Conservation (phyloP, 2,113 vertebrate species). For the Mastomys natalensis region DNA sequence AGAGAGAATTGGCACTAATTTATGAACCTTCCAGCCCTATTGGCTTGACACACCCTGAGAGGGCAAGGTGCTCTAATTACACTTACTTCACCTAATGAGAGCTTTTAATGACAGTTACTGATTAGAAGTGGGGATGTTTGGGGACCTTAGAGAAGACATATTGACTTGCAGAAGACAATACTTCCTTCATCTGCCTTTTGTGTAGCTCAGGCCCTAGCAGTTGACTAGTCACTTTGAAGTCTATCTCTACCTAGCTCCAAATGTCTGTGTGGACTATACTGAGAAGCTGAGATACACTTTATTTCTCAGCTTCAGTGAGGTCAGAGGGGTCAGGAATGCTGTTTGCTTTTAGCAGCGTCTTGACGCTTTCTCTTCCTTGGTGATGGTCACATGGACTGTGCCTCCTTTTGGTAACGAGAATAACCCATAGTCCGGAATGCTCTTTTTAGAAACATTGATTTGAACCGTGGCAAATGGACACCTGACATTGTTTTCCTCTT, state of each 20-base stretch:
- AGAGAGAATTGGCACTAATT: slow-evolving; percentile 87
- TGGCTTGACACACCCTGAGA: slow-evolving; percentile 77
- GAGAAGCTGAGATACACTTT: slow-evolving; percentile 40
- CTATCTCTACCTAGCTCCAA: slow-evolving; percentile 37
- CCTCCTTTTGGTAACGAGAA: slow-evolving; percentile 79
- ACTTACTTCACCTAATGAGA: slow-evolving; percentile 85
- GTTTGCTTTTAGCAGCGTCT: slow-evolving; percentile 78
- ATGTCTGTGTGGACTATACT: neutral
- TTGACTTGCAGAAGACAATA: slow-evolving; percentile 80
- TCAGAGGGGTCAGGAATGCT: slow-evolving; percentile 1
- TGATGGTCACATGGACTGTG: slow-evolving; percentile 47
- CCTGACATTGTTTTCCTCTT: slow-evolving; percentile 81
- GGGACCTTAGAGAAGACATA: slow-evolving; percentile 85
- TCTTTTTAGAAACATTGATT: slow-evolving; percentile 79
- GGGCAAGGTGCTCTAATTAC: slow-evolving; percentile 86
- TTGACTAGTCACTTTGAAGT: slow-evolving; percentile 33
- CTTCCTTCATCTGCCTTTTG: slow-evolving; percentile 73
- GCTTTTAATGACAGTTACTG: slow-evolving; percentile 88
- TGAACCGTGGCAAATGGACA: slow-evolving; percentile 65
- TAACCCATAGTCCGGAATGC: slow-evolving; percentile 47
- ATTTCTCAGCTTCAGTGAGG: slow-evolving; percentile 72
- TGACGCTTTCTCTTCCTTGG: slow-evolving; percentile 64
- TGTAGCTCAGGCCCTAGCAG: slow-evolving; percentile 5
- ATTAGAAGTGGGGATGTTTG: slow-evolving; percentile 84
- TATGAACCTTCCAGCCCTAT: slow-evolving; percentile 84